phyloP scores from a whole-genome alignment of 2,797 vertebrate genomes.

The Propithecus perrieri region DNA sequence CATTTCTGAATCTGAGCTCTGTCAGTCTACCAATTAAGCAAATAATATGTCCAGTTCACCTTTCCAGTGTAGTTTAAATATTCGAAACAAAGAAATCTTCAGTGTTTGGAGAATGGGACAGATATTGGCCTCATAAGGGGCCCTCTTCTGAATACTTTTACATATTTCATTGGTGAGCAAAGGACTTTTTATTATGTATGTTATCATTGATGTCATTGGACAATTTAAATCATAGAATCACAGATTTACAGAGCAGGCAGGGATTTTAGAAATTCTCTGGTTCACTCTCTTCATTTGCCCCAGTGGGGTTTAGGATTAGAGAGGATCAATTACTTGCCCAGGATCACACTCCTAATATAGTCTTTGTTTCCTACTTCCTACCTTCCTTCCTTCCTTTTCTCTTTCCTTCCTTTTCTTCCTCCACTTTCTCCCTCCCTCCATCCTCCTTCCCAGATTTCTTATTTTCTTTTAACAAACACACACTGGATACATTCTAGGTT shows the following conservation, averaged over 20 bases:
- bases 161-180: neutral
- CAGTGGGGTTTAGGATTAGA: neutral
- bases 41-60: slow-evolving; percentile 61
- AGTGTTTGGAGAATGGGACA: slow-evolving; percentile 10
- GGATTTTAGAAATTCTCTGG: neutral
- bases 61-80: slow-evolving; percentile 62
- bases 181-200: neutral
- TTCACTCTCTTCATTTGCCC: neutral
- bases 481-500: neutral
- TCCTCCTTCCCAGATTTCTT: neutral
- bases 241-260: neutral
- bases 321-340: neutral
- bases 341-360: neutral
- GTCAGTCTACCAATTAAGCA: slow-evolving; percentile 65
- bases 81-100: slow-evolving; percentile 53
- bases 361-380: neutral
- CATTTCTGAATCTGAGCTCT: slow-evolving; percentile 44
- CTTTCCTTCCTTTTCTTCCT: neutral
- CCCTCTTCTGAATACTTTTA: neutral
- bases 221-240: neutral
- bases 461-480: neutral
- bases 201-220: neutral
- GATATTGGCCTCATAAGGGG: neutral
- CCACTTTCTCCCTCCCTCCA: neutral
- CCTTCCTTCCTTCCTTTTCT: neutral